These are phyloP conservation scores for Litoditis marina DNA, from an alignment of 2,888 invertebrate genomes.

Conservation along the genomic window DNA sequence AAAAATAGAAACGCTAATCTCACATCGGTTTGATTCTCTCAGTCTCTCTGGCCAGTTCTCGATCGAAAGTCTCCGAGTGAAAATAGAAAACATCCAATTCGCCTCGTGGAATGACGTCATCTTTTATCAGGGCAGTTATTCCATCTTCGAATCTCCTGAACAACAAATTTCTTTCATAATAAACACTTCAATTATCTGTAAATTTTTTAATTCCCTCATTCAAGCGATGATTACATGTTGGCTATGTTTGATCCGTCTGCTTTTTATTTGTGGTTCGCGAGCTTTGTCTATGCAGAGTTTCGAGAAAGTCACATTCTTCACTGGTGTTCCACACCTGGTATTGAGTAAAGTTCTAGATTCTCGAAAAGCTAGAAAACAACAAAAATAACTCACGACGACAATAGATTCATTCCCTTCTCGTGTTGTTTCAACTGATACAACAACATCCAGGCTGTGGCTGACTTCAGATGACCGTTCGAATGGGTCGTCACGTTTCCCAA, in stretches of 20 bases:
- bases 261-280: too few species aligned
- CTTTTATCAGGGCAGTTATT: constrained; percentile 33
- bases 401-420: constrained; percentile 11
- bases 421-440: constrained; percentile 50
- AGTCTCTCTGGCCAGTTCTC: constrained; percentile 51
- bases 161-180: too few species aligned
- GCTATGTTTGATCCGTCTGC: too few species aligned
- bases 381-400: constrained; percentile 24
- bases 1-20: too few species aligned
- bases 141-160: constrained; percentile 43
- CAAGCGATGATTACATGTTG: neutral
- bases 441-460: constrained; percentile 50
- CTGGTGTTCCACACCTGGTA: too few species aligned
- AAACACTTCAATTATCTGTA: too few species aligned
- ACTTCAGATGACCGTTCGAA: constrained; percentile 22
- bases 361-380: too few species aligned
- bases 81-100: constrained; percentile 49
- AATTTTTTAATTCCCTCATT: neutral
- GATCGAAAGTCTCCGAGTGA: constrained; percentile 54
- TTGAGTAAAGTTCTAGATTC: too few species aligned
- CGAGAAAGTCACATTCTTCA: too few species aligned
- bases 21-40: constrained; percentile 47
- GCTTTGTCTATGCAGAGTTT: too few species aligned
- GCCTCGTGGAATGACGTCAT: constrained; percentile 21
- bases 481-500: constrained; percentile 34